Evolutionary conservation across 2,797 vertebrate species (phyloP).

Genomic region (Schizopygopsis pylzovi): DNA sequence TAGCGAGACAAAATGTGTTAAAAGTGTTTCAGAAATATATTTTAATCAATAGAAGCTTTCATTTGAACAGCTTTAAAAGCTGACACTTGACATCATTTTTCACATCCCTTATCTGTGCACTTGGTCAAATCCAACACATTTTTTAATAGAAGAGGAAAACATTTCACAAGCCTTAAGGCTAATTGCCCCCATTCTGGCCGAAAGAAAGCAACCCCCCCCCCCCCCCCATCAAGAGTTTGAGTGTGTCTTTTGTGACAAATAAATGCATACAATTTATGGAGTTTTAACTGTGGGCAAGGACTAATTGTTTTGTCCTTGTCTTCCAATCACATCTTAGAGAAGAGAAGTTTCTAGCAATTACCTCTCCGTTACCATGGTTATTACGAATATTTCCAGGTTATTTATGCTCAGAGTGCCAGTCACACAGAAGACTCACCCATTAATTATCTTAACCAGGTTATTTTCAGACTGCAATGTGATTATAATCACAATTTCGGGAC

Average conservation of each 20-base stretch:
- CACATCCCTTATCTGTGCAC: constrained; percentile 49
- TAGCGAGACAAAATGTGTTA: background rate
- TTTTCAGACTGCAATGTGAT: constrained; percentile 70
- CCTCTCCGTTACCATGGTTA: constrained; percentile 77
- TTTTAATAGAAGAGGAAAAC: constrained; percentile 32
- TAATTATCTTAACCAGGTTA: constrained; percentile 76
- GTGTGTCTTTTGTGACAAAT: constrained; percentile 66
- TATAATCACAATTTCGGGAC: constrained; percentile 65
- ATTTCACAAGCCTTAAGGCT: constrained; percentile 58
- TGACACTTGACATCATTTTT: constrained; percentile 56
- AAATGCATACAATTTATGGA: constrained; percentile 68
- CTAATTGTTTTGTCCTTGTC: constrained; percentile 65
- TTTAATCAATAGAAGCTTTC: constrained; percentile 38
- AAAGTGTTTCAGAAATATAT: constrained; percentile 28
- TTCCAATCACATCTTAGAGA: constrained; percentile 60
- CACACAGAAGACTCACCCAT: constrained; percentile 69
- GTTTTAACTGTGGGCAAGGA: constrained; percentile 62
- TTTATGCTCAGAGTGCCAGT: constrained; percentile 78
- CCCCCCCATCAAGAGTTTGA: constrained; percentile 31
- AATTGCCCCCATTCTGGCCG: constrained; percentile 62
- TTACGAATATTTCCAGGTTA: constrained; percentile 81
- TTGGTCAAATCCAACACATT: constrained; percentile 47
- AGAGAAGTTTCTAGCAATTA: constrained; percentile 75
- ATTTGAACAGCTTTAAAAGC: constrained; percentile 39
- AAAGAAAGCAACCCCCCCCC: constrained; percentile 54